Base-by-base conservation (phyloP, 1,140 invertebrate species). In the Ceratina australensis region DNA sequence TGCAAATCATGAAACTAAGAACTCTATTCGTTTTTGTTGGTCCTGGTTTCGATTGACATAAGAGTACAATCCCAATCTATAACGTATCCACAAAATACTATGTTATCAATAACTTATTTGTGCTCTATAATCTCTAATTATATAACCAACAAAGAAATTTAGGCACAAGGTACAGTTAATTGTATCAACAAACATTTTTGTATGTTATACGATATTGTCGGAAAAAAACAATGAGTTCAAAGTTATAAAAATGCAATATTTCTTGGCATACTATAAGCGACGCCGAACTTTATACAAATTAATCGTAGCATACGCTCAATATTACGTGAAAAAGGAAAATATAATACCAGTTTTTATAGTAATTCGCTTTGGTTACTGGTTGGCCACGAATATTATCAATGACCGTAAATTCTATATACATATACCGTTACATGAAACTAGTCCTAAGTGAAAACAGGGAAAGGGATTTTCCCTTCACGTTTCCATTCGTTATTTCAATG, bases 401-500 rank as follows among this genome's bases (percentile, higher is more conserved):
- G 18, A 18, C 47, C 24, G n/a, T 4, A 1, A n/a, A 72, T 72
- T 33, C 63, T 64, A 61, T 72, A 63, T 56, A 52, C 28, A 2
- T 56, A 20, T 16, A 28, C 10, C n/a, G 22, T 33, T 20, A 52
- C 1, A 5, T 50, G 8, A 78, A 22, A 63, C 24, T 16, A 63
- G 42, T 12, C 5, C 50, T 15, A 49, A 0, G 12, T 60, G 20
- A 24, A n/a, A 1, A 22, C 7, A 24, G 8, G 13, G 10, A 57
- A 18, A 4, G 1, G 26, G 2, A 12, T 7, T 15, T 56, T 28
- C 15, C 49, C 1, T 47, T 10, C 28, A 18, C 2, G 18, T 65
- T 52, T n/a, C 20, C n/a, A 63, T 49, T 18, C 59, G 79, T 61
- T 80, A 73, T 60, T 84, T 28, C 2, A 47, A 47, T 22, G 54